These are phyloP conservation scores for Macroteleia sp. DNA, from an alignment of 2,888 invertebrate species.

Conservation along the genomic window DNA sequence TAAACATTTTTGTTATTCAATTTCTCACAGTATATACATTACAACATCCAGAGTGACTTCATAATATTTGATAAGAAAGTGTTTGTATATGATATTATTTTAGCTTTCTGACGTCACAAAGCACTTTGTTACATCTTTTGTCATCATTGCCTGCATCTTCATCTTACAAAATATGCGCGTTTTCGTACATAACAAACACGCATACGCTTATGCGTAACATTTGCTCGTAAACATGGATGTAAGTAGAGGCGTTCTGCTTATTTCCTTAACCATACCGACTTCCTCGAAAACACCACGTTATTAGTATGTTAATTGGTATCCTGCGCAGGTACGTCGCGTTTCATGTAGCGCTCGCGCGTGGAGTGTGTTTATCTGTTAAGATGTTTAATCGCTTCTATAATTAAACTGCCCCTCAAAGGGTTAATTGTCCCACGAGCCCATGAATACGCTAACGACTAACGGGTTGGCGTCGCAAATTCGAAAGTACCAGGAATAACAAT, in stretches of 20 bases:
- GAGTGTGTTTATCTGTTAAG: conserved; percentile 82
- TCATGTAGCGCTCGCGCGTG: conserved; percentile 67
- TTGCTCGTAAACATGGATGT: conserved; percentile 43
- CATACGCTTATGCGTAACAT: conserved; percentile 38
- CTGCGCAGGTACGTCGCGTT: conserved; percentile 77
- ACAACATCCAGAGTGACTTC: too few species aligned
- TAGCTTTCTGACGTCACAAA: conserved; percentile 34
- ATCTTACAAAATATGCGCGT: conserved; percentile 29
- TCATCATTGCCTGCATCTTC: not conserved
- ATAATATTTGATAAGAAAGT: too few species aligned
- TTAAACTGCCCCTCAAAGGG: conserved; percentile 84
- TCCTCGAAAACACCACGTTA: conserved; percentile 77
- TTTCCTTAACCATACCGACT: conserved; percentile 55
- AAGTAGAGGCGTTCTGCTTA: conserved; percentile 47
- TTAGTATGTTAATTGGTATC: conserved; percentile 82
- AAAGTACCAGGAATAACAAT: conserved; percentile 64
- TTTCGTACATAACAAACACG: conserved; percentile 20
- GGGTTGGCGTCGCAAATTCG: conserved; percentile 63
- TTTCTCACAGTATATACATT: too few species aligned
- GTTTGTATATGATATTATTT: too few species aligned
- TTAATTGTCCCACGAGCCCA: conserved; percentile 83
- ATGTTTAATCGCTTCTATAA: conserved; percentile 84
- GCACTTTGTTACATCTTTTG: conserved; percentile 4
- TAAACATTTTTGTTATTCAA: too few species aligned
- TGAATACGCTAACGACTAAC: conserved; percentile 83